Base-by-base conservation (phyloP, 1,140 invertebrate genomes). In the Parapsyche elsis region DNA sequence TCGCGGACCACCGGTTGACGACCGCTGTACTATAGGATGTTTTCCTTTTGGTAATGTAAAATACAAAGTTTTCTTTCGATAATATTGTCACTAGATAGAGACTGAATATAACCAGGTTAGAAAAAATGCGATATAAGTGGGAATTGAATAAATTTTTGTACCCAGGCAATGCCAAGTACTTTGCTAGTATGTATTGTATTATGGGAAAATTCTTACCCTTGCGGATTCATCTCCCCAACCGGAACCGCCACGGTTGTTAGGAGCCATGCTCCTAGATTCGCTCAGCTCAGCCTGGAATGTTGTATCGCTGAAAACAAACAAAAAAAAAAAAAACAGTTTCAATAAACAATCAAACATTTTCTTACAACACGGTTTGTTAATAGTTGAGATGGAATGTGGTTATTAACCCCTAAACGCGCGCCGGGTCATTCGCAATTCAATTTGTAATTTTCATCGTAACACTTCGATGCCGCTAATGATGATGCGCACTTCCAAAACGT, bases 191-290 rank as follows among this genome's bases (percentile, higher is more conserved):
- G 45, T 46, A 53, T 53, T 53, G 16, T 53, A 53, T 53, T 4
- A 38, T 38, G 16, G 4, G 24, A 73, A 57, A 57, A 23, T 61
- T 64, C 79, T 81, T 49, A 83, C 81, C 74, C 79, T 83, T 16
- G 81, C 73, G 23, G 81, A 81, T 9, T 82, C 81, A 21, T 83
- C 81, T 9, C 46, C 79, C 81, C 81, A 82, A 21, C 79, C 71
- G 16, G 75, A 77, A 26, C 79, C 76, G 21, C 79, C 76, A 49
- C 80, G 76, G 23, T 78, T 75, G 79, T 83, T 83, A 14, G 81
- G 81, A 71, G 81, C 79, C 81, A 83, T 83, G 67, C 74, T 44
- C 30, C 78, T 78, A 19, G 73, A 64, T 19, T 73, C 61, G 61
- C 12, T 38, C 44, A 83, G 59, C 14, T 83, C 81, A 64, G 79